Evolutionary conservation across 1,140 invertebrate species (phyloP), one percentile per base, ranked within the genome.

Genomic region (Oncopodura yosiiana): DNA sequence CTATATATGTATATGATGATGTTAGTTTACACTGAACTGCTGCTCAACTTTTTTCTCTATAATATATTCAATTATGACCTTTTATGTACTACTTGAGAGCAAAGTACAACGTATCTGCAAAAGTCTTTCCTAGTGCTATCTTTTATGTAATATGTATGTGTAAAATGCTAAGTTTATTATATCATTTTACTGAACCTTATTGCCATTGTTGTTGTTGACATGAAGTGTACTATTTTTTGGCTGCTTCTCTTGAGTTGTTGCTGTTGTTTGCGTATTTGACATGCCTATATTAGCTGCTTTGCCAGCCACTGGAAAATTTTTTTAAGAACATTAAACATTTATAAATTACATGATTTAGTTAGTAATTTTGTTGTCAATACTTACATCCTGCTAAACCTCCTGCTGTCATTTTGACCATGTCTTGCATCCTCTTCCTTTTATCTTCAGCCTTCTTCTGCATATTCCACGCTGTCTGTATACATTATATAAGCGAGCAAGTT

Each of bases 381-480:
- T 43, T 43, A 21, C 23, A 19, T 21, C 4, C 18, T 9, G 6
- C 8, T 21, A 43, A 43, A 12, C 16, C 84, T 2, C 85, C 86
- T 0, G 86, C 85, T 67, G 84, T 87, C 16, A 93, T 69, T 0
- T 87, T 85, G 3, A 93, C 87, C 84, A 93, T 88, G 0, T 85
- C 88, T 64, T 93, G 88, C 84, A 93, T 90, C 67, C 94, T 93
- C 27, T 86, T 78, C 66, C 94, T 87, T 67, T 94, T 94, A 0
- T 86, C 87, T 70, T 95, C 92, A 52, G 92, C 94, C 69, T 97
- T 96, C 67, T 93, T 88, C 67, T 97, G 94, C 85, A 99, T 93
- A 62, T 94, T 86, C 66, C 95, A 92, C 0, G 95, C 95, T 14
- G 94, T 97, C n/a, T n/a, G n/a, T n/a, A n/a, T n/a, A n/a, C n/a